Base-by-base conservation (phyloP, 2,888 invertebrate species). In the Crossocerus cetratus region DNA sequence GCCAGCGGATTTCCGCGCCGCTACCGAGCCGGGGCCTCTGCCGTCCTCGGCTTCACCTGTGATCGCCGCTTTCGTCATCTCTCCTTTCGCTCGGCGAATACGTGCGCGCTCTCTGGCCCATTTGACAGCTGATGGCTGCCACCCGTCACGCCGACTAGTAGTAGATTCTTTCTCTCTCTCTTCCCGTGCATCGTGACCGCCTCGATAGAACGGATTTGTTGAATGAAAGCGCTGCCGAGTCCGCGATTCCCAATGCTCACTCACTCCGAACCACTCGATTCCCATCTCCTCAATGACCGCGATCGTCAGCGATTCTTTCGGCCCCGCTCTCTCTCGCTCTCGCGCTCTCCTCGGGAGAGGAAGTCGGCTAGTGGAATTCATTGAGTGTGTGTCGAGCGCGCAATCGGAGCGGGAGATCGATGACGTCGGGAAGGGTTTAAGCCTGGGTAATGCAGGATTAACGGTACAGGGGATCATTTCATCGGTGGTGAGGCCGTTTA, bases 71-170 rank as follows among this genome's bases (percentile, higher is more conserved):
- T 1, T 16, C 3, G 43, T 2, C 14, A 49, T 5, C 49, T 49
- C 5, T 2, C 3, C 49, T 16, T 0, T 14, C 49, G 4, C 4
- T 49, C 49, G 14, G 1, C 49, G 14, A 49, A n/a, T 8, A 11
- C 32, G 5, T n/a, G 65, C 64, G 69, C 79, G 67, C 67, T 20
- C 53, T 58, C 67, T 62, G n/a, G n/a, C 23, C 64, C 61, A 76
- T 86, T 82, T 87, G 86, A 87, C 87, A 87, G 86, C 80, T 87
- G 86, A 87, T 83, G 80, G 69, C 75, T 81, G 78, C 76, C 75
- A 71, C 66, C 69, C 80, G 73, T 63, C 20, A 49, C 23, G 65
- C 23, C 42, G 45, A 21, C 8, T 16, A 45, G 18, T 55, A 43
- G 3, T 32, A 8, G 2, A 2, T 13, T 5, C 55, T 55, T 21